Conservation (phyloP, 1,140 invertebrate genomes). For the Theocolax elegans region DNA sequence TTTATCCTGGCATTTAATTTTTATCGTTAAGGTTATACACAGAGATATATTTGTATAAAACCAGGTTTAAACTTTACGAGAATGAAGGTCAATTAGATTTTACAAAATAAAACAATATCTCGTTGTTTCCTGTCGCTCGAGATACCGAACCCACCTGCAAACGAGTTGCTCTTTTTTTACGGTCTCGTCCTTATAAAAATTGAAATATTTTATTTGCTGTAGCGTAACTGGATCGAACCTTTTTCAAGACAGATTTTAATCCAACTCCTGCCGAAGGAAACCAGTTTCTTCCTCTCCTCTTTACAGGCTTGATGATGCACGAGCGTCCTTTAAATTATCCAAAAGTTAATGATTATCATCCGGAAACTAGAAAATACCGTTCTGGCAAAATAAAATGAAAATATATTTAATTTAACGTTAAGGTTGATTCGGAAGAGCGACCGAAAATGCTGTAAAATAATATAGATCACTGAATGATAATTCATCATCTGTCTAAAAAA, state of each 20-base stretch:
- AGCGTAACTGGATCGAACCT: slow-evolving; percentile 15
- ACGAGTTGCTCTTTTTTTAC: slow-evolving; percentile 4
- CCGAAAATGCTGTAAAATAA: no score
- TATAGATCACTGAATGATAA: no score
- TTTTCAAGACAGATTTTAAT: slow-evolving; percentile 29
- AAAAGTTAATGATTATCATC: slow-evolving; percentile 12
- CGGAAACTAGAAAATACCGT: neutral
- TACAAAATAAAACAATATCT: slow-evolving; percentile 23
- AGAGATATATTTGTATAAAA: no score
- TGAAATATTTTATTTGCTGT: slow-evolving; percentile 26
- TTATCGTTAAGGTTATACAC: no score
- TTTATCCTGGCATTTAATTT: no score
- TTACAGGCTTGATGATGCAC: slow-evolving; percentile 13
- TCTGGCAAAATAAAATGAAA: slow-evolving; percentile 13
- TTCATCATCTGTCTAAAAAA: no score
- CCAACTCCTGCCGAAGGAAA: slow-evolving; percentile 30
- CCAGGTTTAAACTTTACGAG: neutral
- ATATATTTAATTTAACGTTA: neutral
- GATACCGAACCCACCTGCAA: neutral
- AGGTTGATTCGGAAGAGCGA: no score
- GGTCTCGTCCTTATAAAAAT: neutral
- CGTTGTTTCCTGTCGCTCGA: slow-evolving; percentile 21
- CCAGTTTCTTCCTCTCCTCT: slow-evolving; percentile 22
- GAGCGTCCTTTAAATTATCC: slow-evolving; percentile 17
- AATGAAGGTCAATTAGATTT: slow-evolving; percentile 23